Evolutionary conservation across 2,113 vertebrate species (phyloP).

Genomic region (Himantopus leucocephalus): DNA sequence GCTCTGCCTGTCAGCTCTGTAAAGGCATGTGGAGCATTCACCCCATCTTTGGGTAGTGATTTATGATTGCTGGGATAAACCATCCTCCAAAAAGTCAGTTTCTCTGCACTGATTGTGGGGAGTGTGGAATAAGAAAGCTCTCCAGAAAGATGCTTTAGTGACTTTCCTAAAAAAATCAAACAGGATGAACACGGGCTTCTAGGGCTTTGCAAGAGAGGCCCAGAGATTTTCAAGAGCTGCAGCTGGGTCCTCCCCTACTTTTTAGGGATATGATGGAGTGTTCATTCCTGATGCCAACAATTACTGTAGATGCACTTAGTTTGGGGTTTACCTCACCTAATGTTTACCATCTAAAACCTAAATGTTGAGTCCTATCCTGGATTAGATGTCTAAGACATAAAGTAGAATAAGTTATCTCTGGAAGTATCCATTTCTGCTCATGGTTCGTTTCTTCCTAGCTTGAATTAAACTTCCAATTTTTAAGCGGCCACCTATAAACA

Average conservation of each 20-base stretch:
- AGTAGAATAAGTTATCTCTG: not conserved
- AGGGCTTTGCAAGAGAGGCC: not conserved
- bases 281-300: not conserved
- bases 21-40: not conserved
- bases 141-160: not conserved
- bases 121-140: not conserved
- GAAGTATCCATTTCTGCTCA: not conserved
- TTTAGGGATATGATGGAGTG: not conserved
- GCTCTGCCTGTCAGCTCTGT: not conserved
- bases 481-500: not conserved
- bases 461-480: not conserved
- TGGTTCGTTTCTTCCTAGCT: accelerated
- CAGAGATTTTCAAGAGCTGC: not conserved
- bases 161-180: not conserved
- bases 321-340: not conserved
- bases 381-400: not conserved
- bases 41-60: not conserved
- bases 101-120: not conserved
- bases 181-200: not conserved
- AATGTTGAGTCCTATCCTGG: accelerated
- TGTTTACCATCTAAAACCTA: not conserved
- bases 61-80: not conserved
- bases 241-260: not conserved
- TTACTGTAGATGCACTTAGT: accelerated
- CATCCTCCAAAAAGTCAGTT: not conserved